phyloP scores from a whole-genome alignment of 2,888 invertebrate genomes.

The Neria commutata region DNA sequence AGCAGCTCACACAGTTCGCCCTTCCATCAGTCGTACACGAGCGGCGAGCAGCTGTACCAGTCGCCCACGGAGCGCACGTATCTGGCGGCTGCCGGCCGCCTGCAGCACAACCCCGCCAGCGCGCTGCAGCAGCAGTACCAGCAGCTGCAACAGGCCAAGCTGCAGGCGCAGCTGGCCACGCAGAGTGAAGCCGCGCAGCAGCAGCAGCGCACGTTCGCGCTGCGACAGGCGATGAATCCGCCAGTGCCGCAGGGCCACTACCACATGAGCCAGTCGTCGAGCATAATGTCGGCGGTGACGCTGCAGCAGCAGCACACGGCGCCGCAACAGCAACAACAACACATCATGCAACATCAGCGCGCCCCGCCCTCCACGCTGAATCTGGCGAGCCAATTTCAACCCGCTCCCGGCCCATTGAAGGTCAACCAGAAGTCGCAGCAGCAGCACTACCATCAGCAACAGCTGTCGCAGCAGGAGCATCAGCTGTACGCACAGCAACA shows the following conservation, averaged over 20 bases:
- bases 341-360: slow-evolving; percentile 43
- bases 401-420: slow-evolving; percentile 57
- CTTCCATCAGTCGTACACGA: slow-evolving; percentile 65
- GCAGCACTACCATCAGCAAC: slow-evolving; percentile 38
- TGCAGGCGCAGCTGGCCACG: slow-evolving; percentile 69
- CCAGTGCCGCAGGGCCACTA: slow-evolving; percentile 64
- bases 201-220: slow-evolving; percentile 70
- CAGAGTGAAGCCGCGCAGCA: slow-evolving; percentile 70
- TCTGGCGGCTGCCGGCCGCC: slow-evolving; percentile 58
- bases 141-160: slow-evolving; percentile 70
- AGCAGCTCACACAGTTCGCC: slow-evolving; percentile 55
- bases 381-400: slow-evolving; percentile 59
- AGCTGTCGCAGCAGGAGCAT: slow-evolving; percentile 46
- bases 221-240: slow-evolving; percentile 68
- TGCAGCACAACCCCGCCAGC: slow-evolving; percentile 52
- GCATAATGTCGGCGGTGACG: slow-evolving; percentile 52
- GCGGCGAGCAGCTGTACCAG: slow-evolving; percentile 58
- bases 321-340: slow-evolving; percentile 39
- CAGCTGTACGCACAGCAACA: slow-evolving; percentile 42
- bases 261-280: slow-evolving; percentile 59
- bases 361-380: slow-evolving; percentile 60
- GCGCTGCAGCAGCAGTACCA: slow-evolving; percentile 67
- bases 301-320: slow-evolving; percentile 43
- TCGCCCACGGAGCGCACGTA: slow-evolving; percentile 66
- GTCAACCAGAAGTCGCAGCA: slow-evolving; percentile 43